These are phyloP conservation scores for Catamblyrhynchus diadema DNA, from an alignment of 2,797 vertebrate species.

Conservation along the genomic window DNA sequence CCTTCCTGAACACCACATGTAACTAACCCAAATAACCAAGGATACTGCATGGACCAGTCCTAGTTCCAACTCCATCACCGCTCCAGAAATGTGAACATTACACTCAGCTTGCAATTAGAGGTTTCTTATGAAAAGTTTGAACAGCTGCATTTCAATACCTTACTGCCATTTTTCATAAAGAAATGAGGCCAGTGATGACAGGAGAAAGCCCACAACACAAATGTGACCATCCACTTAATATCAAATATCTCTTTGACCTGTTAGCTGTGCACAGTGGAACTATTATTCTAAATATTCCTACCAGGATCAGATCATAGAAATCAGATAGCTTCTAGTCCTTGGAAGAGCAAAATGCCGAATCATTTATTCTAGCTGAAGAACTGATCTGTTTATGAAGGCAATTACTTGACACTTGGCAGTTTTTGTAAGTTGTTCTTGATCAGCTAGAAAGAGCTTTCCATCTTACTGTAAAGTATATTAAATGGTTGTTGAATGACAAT, in stretches of 20 bases:
- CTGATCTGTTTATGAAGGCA: neutral
- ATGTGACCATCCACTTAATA: neutral
- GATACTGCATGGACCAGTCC: neutral
- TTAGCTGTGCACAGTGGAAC: neutral
- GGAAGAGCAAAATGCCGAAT: neutral
- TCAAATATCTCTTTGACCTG: neutral
- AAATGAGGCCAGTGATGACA: neutral
- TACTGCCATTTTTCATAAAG: neutral
- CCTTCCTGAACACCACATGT: neutral
- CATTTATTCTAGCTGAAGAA: neutral
- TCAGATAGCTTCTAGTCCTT: neutral
- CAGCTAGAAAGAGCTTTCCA: neutral
- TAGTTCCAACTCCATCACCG: rapidly evolving
- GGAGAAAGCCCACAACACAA: neutral
- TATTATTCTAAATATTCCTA: neutral
- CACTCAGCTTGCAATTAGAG: neutral
- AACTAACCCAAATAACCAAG: neutral
- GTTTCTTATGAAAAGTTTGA: neutral
- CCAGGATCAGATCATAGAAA: neutral
- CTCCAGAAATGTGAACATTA: neutral
- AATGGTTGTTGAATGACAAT: neutral
- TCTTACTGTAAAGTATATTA: neutral
- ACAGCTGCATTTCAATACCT: neutral
- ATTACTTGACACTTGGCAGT: neutral
- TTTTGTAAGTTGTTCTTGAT: neutral